phyloP scores from a whole-genome alignment of 2,888 invertebrate genomes.

The Lochmaea crataegi region DNA sequence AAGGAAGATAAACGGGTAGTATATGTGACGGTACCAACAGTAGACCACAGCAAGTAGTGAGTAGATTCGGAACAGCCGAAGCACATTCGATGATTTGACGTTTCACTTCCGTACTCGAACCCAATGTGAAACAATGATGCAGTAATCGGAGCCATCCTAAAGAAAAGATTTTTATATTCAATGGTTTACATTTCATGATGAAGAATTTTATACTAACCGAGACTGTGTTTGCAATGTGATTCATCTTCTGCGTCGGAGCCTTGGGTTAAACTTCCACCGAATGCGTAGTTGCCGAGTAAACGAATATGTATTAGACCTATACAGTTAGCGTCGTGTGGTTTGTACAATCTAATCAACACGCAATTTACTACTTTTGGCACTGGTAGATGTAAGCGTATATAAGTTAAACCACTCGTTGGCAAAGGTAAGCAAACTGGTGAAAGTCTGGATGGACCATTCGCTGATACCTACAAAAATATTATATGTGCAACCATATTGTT shows the following conservation, averaged over 20 bases:
- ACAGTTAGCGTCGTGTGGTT: constrained; percentile 89
- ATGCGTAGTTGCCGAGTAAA: constrained; percentile 86
- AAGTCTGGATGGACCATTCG: constrained; percentile 81
- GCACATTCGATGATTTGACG: constrained; percentile 72
- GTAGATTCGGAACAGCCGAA: constrained; percentile 73
- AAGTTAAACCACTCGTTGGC: constrained; percentile 88
- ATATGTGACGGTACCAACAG: constrained; percentile 76
- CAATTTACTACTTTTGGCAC: constrained; percentile 88
- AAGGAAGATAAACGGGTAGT: constrained; percentile 72
- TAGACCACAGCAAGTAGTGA: constrained; percentile 78
- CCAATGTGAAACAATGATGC: constrained; percentile 78
- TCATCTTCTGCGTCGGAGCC: constrained; percentile 67
- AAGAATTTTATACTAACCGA: constrained; percentile 37
- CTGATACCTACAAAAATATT: constrained; percentile 66
- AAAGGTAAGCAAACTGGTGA: constrained; percentile 88
- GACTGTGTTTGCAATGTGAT: constrained; percentile 64
- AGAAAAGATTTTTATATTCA: not conserved
- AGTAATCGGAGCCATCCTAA: constrained; percentile 84
- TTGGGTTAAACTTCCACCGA: constrained; percentile 69
- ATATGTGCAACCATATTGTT: too few relatives aligned
- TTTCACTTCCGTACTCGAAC: constrained; percentile 62
- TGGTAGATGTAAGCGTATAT: constrained; percentile 84
- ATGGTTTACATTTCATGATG: too few relatives aligned
- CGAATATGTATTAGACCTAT: constrained; percentile 90
- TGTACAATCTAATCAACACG: constrained; percentile 79